phyloP scores from a whole-genome alignment of 2,888 invertebrate genomes.

The Amaurobius ferox region DNA sequence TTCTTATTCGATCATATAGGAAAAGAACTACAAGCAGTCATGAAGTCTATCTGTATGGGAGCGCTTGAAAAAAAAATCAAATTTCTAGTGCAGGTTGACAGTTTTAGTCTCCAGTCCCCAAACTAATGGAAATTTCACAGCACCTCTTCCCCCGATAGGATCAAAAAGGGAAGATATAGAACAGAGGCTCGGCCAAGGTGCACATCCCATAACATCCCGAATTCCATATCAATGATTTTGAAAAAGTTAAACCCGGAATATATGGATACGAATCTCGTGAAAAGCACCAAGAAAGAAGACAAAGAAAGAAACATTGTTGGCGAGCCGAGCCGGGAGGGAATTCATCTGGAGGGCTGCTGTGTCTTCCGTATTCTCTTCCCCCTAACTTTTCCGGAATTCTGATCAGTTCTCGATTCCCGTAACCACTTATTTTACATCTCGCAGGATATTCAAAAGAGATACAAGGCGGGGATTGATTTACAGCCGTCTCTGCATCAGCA shows the following conservation, averaged over 20 bases:
- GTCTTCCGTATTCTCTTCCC: conserved; percentile 20
- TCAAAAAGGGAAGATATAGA: conserved; percentile 4
- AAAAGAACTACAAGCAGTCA: too few relatives aligned
- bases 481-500: conserved; percentile 65
- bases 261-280: conserved; percentile 36
- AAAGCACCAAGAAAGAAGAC: conserved; percentile 33
- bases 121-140: conserved; percentile 68
- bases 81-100: conserved; percentile 48
- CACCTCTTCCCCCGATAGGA: conserved; percentile 22
- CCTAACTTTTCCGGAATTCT: conserved; percentile 55
- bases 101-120: conserved; percentile 33
- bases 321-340: conserved; percentile 44
- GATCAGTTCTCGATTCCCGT: conserved; percentile 41
- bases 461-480: conserved; percentile 66
- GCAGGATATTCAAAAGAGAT: conserved; percentile 66
- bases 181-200: background rate
- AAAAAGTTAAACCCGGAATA: conserved; percentile 66
- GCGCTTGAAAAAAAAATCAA: conserved; percentile 48
- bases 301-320: conserved; percentile 40
- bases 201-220: conserved; percentile 61
- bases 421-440: conserved; percentile 71
- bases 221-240: conserved; percentile 64
- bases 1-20: too few relatives aligned
- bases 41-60: too few relatives aligned
- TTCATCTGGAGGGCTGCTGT: conserved; percentile 50